Evolutionary conservation across 2,113 vertebrate species (phyloP).

Genomic region (Leptobrachium leishanense): DNA sequence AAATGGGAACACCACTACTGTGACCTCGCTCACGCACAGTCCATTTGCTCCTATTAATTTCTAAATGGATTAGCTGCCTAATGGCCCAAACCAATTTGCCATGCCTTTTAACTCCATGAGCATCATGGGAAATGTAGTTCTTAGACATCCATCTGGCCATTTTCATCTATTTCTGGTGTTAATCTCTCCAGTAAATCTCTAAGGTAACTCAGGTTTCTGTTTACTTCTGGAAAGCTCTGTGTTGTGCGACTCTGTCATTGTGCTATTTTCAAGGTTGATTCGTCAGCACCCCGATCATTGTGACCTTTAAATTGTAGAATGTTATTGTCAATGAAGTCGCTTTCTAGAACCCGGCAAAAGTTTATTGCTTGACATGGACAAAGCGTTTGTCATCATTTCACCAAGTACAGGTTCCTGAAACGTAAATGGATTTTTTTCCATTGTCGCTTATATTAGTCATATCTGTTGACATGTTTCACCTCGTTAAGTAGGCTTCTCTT

Average conservation of each 20-base stretch:
- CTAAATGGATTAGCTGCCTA: too few relatives aligned
- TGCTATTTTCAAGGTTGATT: slow-evolving; percentile 62
- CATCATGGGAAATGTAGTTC: too few relatives aligned
- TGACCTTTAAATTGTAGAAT: slow-evolving; percentile 65
- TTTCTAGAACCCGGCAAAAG: slow-evolving; percentile 58
- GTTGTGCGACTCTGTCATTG: slow-evolving; percentile 58
- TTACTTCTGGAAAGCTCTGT: slow-evolving; percentile 59
- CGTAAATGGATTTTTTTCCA: slow-evolving; percentile 10
- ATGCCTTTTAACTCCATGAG: too few relatives aligned
- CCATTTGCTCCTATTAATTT: too few relatives aligned
- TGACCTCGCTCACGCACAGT: too few relatives aligned
- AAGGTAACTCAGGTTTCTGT: slow-evolving; percentile 26
- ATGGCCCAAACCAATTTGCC: too few relatives aligned
- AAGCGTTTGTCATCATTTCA: slow-evolving; percentile 54
- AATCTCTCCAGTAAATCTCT: not conserved
- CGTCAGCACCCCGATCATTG: slow-evolving; percentile 57
- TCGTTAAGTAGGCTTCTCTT: slow-evolving; percentile 23
- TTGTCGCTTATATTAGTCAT: slow-evolving; percentile 39
- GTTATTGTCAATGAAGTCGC: slow-evolving; percentile 55
- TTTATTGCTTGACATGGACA: slow-evolving; percentile 57
- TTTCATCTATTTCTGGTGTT: too few relatives aligned
- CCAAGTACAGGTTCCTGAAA: slow-evolving; percentile 45
- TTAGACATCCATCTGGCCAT: too few relatives aligned
- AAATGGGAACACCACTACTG: too few relatives aligned
- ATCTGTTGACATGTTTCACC: slow-evolving; percentile 31